Conservation (phyloP, 2,113 vertebrate species). For the Neofelis nebulosa region DNA sequence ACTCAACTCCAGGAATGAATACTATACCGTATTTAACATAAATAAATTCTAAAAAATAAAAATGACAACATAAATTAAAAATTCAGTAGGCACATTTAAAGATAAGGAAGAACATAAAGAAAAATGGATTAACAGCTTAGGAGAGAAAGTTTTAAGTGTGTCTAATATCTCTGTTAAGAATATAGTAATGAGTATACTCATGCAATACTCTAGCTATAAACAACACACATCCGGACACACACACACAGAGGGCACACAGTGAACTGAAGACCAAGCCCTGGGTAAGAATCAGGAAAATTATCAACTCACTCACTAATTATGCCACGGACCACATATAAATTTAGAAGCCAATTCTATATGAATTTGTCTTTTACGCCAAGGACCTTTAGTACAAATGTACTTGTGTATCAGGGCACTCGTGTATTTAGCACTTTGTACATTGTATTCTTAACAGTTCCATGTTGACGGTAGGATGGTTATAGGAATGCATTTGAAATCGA, state of each 20-base stretch:
- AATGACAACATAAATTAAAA: not conserved
- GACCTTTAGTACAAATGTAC: not conserved
- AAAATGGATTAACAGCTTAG: not conserved
- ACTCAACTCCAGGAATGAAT: too few relatives aligned
- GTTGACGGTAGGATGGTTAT: not conserved
- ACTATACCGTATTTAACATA: too few relatives aligned
- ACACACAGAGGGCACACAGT: not conserved
- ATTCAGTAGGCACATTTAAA: not conserved
- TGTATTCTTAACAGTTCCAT: not conserved
- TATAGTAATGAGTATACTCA: not conserved
- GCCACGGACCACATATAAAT: not conserved
- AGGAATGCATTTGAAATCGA: not conserved
- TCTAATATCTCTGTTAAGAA: not conserved
- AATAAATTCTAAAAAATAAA: too few relatives aligned
- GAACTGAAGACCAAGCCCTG: not conserved
- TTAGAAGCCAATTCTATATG: not conserved
- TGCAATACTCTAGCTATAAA: not conserved
- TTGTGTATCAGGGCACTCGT: not conserved
- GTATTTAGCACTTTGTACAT: not conserved
- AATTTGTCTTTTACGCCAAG: not conserved
- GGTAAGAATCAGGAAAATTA: not conserved
- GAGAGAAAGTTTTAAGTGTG: not conserved
- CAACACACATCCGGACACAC: not conserved
- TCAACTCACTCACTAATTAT: not conserved
- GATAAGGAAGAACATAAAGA: not conserved